A percentile compares a stretch with the other conserved stretches of the same genome.
phyloP scores from a whole-genome alignment of 1,140 invertebrate genomes.

The Solen grandis region DNA sequence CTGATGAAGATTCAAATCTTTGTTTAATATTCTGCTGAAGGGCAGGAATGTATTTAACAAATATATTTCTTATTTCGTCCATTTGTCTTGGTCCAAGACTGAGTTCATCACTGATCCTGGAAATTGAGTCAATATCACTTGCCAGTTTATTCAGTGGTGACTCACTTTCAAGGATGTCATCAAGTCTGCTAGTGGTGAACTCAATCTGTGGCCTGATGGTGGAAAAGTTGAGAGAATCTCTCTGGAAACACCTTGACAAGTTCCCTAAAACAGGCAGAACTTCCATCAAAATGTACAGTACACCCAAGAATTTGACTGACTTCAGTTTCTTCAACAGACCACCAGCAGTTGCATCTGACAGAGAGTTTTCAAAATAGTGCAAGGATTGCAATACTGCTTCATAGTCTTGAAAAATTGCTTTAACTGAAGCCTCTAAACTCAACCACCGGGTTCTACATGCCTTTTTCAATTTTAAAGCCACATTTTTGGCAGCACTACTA shows the following conservation, averaged over 20 bases:
- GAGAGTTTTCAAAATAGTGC: no score
- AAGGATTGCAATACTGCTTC: constrained; percentile 30
- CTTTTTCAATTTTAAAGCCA: constrained; percentile 29
- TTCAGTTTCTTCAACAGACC: constrained; percentile 53
- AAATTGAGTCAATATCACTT: background rate
- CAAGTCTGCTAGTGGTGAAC: no score
- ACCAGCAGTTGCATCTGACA: constrained; percentile 43
- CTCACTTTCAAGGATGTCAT: no score
- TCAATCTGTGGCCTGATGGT: background rate
- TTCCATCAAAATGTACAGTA: constrained; percentile 1
- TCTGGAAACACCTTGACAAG: background rate
- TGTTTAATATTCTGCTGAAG: background rate
- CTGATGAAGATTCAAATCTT: background rate
- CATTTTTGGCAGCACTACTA: background rate
- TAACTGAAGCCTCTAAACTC: constrained; percentile 41
- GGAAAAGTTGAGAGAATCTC: background rate
- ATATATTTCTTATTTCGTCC: background rate
- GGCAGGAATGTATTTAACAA: background rate
- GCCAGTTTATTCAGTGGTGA: background rate
- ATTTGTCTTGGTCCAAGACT: background rate
- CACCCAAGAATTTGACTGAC: constrained; percentile 33
- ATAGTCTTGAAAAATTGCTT: constrained; percentile 36
- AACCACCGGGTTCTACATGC: constrained; percentile 53
- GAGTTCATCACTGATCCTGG: background rate
- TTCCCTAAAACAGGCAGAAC: background rate